Percentiles rank a stretch among this genome's conserved stretches.
phyloP scores from a whole-genome alignment of 2,797 vertebrate species.

The Yasuhikotakia modesta region DNA sequence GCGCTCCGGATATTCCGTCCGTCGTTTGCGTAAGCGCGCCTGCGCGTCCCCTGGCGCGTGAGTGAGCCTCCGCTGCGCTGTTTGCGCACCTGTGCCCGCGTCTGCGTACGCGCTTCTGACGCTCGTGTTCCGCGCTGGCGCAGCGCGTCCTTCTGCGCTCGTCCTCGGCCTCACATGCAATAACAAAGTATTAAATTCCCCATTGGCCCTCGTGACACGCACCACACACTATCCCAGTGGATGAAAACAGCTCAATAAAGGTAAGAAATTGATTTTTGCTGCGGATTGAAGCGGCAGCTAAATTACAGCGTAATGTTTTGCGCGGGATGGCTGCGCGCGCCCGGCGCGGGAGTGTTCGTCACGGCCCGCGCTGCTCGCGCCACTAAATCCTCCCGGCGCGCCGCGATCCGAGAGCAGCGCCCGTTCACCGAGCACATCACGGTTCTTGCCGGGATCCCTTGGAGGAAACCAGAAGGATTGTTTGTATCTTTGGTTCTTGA shows the following conservation, averaged over 20 bases:
- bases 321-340: slow-evolving; percentile 72
- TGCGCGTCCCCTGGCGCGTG: neutral
- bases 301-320: slow-evolving; percentile 58
- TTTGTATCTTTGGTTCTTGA: neutral
- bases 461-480: neutral
- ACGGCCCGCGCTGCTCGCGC: slow-evolving; percentile 67
- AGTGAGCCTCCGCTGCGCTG: slow-evolving; percentile 22
- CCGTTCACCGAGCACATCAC: slow-evolving; percentile 40
- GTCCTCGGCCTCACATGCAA: slow-evolving; percentile 70
- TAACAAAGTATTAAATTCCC: slow-evolving; percentile 64
- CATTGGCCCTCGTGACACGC: slow-evolving; percentile 56
- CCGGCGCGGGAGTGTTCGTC: slow-evolving; percentile 69
- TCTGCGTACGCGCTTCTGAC: slow-evolving; percentile 58
- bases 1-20: slow-evolving; percentile 15
- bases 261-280: slow-evolving; percentile 66
- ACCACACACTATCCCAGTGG: slow-evolving; percentile 55
- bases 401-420: slow-evolving; percentile 1
- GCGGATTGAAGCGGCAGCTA: slow-evolving; percentile 41
- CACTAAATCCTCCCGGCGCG: slow-evolving; percentile 25
- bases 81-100: slow-evolving; percentile 43
- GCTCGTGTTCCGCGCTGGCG: slow-evolving; percentile 73
- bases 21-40: slow-evolving; percentile 34
- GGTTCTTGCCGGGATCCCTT: neutral
- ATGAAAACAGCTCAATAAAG: slow-evolving; percentile 58
- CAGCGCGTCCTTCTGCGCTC: slow-evolving; percentile 75